Base-by-base conservation (phyloP, 2,888 invertebrate genomes). In the Dolomedes plantarius region DNA sequence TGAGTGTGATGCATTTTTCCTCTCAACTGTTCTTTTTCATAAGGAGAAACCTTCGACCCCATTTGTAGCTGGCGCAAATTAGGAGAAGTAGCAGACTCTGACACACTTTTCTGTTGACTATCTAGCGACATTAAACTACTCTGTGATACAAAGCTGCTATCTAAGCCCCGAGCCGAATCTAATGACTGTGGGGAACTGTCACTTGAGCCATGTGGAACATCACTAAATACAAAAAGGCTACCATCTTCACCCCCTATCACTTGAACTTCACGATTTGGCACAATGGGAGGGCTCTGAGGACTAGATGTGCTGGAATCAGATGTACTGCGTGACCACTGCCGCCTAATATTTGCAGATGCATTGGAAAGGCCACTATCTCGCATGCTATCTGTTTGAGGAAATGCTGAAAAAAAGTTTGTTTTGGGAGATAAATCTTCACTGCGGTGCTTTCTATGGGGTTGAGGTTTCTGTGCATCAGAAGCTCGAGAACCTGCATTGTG, bases 341-440 rank as follows among this genome's bases (percentile, higher is more conserved):
- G 89, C 16, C 90, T 89, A 75, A 89, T 88, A 76, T 89, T 89
- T 89, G 90, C 85, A 28, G 90, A 90, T 7, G 90, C 90, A 67
- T 74, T 69, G 1, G 67, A 69, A 9, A 74, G 62, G 31, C 73
- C 71, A 5, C 41, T 69, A 29, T 65, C 71, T 13, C 31, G 29
- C 27, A 56, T 29, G n/a, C 39, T 69, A 9, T 78, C 77, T 1
- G 68, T 28, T 29, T 76, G 86, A 1, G 76, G 86, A 19, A 62
- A 80, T 13, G 79, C 46, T 2, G 80, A 71, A 27, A 86, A 86
- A 23, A 67, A 39, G 28, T 56, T 69, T 11, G 77, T 73, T 29
- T 86, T 86, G 0, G 86, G 86, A 1, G 87, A 87, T 16, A 87
- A 19, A 23, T 82, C 87, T 62, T 87, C 87, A 77, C 87, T 87